phyloP scores from a whole-genome alignment of 92 coral and sea anemone genomes.

The Epizoanthus rinbou region DNA sequence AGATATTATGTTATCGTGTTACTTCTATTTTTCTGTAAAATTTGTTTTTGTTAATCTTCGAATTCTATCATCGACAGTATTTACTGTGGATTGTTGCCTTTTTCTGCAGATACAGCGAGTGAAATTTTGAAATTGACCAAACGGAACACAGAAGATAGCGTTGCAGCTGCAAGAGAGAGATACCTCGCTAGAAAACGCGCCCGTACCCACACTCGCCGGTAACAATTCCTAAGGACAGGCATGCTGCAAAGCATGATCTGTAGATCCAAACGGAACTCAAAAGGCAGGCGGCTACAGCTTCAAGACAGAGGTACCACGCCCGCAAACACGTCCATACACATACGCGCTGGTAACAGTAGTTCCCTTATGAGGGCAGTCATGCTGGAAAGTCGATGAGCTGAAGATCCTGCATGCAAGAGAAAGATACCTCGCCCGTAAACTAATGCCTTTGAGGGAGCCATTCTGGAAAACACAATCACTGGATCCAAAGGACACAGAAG shows the following conservation, averaged over 20 bases:
- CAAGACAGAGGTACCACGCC: conserved; percentile 68
- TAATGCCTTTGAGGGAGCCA: no score
- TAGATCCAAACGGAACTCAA: conserved; percentile 55
- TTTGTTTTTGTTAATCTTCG: no score
- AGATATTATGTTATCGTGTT: no score
- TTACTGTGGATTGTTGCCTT: neutral
- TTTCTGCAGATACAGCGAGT: conserved; percentile 21
- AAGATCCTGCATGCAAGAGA: neutral
- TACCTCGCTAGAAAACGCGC: conserved; percentile 77
- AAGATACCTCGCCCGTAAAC: neutral
- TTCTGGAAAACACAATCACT: no score
- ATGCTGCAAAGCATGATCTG: no score
- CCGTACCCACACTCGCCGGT: conserved; percentile 42
- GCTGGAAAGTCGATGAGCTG: neutral
- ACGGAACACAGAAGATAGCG: conserved; percentile 72
- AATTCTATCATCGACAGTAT: neutral
- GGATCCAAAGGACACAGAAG: no score
- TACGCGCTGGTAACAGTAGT: neutral
- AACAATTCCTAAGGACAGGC: neutral
- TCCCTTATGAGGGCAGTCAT: neutral
- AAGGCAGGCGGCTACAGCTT: conserved; percentile 63
- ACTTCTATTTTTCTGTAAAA: no score
- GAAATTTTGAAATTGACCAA: conserved; percentile 50
- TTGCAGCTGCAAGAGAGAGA: conserved; percentile 87
- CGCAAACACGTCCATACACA: conserved; percentile 59